Base-by-base conservation (phyloP, 2,888 invertebrate species). In the Rhamnusium bicolor region DNA sequence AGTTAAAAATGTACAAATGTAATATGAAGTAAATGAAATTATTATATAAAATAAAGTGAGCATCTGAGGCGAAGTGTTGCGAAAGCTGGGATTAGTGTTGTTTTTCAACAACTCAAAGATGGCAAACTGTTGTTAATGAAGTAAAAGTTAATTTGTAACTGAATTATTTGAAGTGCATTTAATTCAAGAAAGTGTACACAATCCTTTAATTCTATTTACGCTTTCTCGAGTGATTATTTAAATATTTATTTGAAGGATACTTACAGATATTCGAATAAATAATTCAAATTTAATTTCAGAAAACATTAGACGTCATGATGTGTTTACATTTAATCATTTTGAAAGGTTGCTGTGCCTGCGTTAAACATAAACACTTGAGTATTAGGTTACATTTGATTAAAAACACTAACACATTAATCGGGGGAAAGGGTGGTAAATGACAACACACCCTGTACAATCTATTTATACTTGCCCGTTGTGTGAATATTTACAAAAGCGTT, bases 251-350 rank as follows among this genome's bases (percentile, higher is more conserved):
- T 62, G 63, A 53, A 72, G 78, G 80, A 84, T 82, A 83, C 82
- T 83, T 83, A 83, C 82, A 84, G 83, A 81, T 84, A 82, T 82
- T 81, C 83, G 75, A 82, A 86, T 87, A 85, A 86, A 86, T 86
- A 86, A 86, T 86, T 85, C 86, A 86, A 85, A 84, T 86, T 85
- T 83, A 86, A 86, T 87, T 86, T 86, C 80, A 78, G 84, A 84
- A 85, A 84, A 84, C 84, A 84, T 79, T 80, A 82, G 80, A 81
- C 84, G 82, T 80, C 81, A 80, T 71, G 78, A 81, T 73, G 82
- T 88, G 87, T 88, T 88, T 88, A 85, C 87, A 84, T 88, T 88
- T 88, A 87, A 88, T 88, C 86, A 86, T 84, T 83, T 79, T 87
- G 86, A 88, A 88, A 88, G 88, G 85, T 84, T 84, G 81, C 80